Conservation (phyloP, 2,888 invertebrate genomes). For the Chymomyza caudatula region DNA sequence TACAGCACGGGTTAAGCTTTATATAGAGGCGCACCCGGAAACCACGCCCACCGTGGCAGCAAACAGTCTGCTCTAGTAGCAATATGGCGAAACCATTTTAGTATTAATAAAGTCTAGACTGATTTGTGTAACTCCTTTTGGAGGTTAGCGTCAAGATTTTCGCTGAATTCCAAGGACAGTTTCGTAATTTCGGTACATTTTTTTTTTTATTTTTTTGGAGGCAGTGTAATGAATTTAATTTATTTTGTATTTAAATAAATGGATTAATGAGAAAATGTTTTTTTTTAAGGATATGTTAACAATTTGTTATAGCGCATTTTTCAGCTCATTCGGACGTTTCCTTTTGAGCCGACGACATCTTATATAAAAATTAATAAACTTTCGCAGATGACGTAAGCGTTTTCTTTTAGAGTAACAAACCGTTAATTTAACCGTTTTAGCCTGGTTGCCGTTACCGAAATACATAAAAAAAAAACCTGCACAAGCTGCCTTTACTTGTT, state of each 20-base stretch:
- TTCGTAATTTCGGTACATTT: conserved; percentile 10
- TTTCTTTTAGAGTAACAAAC: no score
- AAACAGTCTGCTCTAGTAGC: conserved; percentile 36
- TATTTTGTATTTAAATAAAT: not conserved
- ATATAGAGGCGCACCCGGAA: conserved; percentile 16
- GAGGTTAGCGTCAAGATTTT: not conserved
- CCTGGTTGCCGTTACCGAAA: no score
- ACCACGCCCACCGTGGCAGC: conserved; percentile 44
- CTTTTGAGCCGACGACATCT: no score
- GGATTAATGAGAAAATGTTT: no score
- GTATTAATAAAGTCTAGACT: conserved; percentile 32
- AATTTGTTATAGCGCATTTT: no score
- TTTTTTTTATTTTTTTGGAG: conserved; percentile 9
- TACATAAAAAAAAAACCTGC: no score
- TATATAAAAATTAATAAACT: no score
- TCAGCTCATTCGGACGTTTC: no score
- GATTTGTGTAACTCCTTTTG: conserved; percentile 26
- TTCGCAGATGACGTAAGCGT: no score
- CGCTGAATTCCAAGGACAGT: conserved; percentile 24
- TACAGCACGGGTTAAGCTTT: not conserved
- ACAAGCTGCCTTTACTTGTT: no score
- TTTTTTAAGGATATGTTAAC: no score
- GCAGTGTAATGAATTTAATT: not conserved
- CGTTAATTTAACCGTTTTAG: no score
- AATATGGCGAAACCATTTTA: conserved; percentile 16